Evolutionary conservation across 2,888 invertebrate genomes (phyloP), one percentile per base, ranked within the genome.

Genomic region (Neoscelio sp.): DNA sequence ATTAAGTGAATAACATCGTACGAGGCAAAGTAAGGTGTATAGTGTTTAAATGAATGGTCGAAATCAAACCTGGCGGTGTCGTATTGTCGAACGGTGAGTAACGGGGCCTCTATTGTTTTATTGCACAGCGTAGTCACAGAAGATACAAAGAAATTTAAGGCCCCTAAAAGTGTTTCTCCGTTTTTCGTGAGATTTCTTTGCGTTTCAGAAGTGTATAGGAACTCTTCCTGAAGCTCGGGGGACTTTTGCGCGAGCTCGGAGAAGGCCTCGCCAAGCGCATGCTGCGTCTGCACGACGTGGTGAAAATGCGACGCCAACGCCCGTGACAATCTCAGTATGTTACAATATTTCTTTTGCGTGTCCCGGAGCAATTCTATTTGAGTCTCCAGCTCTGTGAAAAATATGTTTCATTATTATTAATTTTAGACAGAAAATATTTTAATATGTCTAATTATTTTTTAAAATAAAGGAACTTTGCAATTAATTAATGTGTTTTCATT

Each of bases 71-170:
- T 93, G 30, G 96, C 94, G 75, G 93, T 92, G 91, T 96, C 96
- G 89, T 95, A 96, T 86, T 94, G 93, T 86, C 94, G 93, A 78
- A 96, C 94, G 64, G 96, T 96, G 77, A 94, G 92, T 82, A 96
- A 91, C 1, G 96, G 99, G 91, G 99, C 99, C 90, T 99, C 98
- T 90, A 99, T 99, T 40, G 99, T 99, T 92, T 98, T 98, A 92
- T 98, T 96, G 91, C 98, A 97, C 86, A 99, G 93, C 12, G 99
- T 99, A 91, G 97, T 96, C 60, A 99, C 96, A 20, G 98, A 96
- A 52, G 97, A 98, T 87, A 97, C 97, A 92, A 99, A 99, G 92
- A 98, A 98, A 91, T 98, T 97, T 85, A 99, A 93, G 81, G 99
- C 98, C 78, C 96, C 96, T 85, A 98, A 91, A 82, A 99, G 92